Evolutionary conservation across 2,888 invertebrate genomes (phyloP).

Genomic region (Hyppa rectilinea): DNA sequence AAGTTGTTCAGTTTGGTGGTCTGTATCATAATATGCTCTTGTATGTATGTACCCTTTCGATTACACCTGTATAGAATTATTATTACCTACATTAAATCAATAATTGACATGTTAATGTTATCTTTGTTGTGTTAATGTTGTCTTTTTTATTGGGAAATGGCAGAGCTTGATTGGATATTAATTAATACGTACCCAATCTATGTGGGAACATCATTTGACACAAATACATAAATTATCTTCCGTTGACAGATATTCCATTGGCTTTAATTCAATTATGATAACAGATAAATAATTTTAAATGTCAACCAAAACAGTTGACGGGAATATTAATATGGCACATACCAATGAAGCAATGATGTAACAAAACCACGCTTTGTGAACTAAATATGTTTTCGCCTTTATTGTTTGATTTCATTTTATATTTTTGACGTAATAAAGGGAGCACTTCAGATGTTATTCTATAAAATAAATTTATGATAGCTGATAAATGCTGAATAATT

Average conservation of each 20-base stretch:
- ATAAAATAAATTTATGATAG: not conserved
- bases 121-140: too few relatives aligned
- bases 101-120: too few relatives aligned
- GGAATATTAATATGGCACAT: constrained; percentile 12
- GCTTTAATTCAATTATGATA: constrained; percentile 28
- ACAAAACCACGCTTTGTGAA: not conserved
- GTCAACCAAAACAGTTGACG: constrained; percentile 10
- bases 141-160: not conserved
- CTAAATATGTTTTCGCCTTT: constrained; percentile 37
- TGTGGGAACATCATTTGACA: not conserved
- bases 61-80: too few relatives aligned
- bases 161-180: not conserved
- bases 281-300: constrained; percentile 30
- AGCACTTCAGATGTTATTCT: not conserved
- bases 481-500: not conserved
- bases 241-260: not conserved
- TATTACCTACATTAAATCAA: too few relatives aligned
- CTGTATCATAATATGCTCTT: too few relatives aligned
- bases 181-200: not conserved
- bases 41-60: too few relatives aligned
- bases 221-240: constrained; percentile 16
- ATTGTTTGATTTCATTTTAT: constrained; percentile 9
- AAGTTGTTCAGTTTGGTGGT: too few relatives aligned
- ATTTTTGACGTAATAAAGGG: constrained; percentile 7
- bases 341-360: not conserved